Conservation (phyloP, 1,140 invertebrate genomes). For the Rhopalosiphum padi region DNA sequence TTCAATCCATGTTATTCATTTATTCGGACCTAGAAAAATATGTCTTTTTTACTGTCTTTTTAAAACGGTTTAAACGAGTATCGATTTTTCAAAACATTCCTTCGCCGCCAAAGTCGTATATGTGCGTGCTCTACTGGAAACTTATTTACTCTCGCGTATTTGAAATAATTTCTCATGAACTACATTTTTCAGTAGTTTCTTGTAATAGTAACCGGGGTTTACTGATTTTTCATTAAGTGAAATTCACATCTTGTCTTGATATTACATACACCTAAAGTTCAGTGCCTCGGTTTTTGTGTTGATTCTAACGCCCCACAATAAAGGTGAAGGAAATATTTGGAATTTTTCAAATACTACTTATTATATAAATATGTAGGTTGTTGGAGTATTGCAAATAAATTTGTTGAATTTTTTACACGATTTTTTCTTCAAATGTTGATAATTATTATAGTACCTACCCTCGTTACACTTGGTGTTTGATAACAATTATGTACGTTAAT, state of each 20-base stretch:
- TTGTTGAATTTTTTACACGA: neutral
- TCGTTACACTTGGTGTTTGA: neutral
- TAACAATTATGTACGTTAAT: neutral
- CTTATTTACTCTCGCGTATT: neutral
- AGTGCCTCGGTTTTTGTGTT: neutral
- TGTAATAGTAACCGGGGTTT: neutral
- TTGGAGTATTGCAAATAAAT: neutral
- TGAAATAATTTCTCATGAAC: conserved; percentile 23
- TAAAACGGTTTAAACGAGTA: neutral
- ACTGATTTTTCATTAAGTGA: conserved; percentile 8
- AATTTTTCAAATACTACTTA: conserved; percentile 19
- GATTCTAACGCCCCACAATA: neutral
- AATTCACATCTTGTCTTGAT: conserved; percentile 1
- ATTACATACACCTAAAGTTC: neutral
- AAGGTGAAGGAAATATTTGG: neutral
- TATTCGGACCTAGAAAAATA: neutral
- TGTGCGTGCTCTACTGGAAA: neutral
- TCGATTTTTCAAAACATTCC: conserved; percentile 23
- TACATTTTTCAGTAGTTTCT: conserved; percentile 21
- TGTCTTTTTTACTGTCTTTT: neutral
- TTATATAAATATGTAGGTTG: neutral
- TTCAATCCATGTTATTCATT: neutral
- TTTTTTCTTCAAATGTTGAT: neutral
- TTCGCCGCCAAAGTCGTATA: neutral
- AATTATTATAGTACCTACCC: neutral